Conservation (phyloP, 2,797 vertebrate species). For the Psittacula derbiana region DNA sequence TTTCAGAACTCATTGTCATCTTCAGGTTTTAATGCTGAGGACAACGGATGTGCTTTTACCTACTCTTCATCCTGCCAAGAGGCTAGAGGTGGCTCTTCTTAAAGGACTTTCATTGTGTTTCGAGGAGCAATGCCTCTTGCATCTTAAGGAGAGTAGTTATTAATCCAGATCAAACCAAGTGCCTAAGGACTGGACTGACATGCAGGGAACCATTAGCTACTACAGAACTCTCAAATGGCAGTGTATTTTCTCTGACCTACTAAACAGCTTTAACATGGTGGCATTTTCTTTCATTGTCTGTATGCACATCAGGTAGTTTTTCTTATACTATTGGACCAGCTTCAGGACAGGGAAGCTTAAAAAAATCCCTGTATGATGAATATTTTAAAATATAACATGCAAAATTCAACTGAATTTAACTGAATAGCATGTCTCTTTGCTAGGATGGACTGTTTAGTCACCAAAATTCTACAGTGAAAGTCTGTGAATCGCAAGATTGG, state of each 20-base stretch:
- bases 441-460: not conserved
- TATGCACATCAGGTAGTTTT: not conserved
- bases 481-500: not conserved
- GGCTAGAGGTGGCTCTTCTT: not conserved
- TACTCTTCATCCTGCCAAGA: not conserved
- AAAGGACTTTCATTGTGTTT: not conserved
- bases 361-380: not conserved
- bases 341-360: not conserved
- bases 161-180: not conserved
- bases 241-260: not conserved
- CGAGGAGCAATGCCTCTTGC: not conserved
- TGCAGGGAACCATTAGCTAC: not conserved
- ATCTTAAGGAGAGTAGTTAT: not conserved
- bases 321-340: not conserved
- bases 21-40: not conserved
- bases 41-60: not conserved
- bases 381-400: not conserved
- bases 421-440: not conserved
- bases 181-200: not conserved
- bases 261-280: not conserved
- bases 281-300: not conserved
- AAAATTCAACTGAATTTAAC: not conserved
- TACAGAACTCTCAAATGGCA: not conserved
- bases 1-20: not conserved
- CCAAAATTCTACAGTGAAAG: not conserved